phyloP scores from a whole-genome alignment of 2,888 invertebrate genomes.

The Chirona hameri region DNA sequence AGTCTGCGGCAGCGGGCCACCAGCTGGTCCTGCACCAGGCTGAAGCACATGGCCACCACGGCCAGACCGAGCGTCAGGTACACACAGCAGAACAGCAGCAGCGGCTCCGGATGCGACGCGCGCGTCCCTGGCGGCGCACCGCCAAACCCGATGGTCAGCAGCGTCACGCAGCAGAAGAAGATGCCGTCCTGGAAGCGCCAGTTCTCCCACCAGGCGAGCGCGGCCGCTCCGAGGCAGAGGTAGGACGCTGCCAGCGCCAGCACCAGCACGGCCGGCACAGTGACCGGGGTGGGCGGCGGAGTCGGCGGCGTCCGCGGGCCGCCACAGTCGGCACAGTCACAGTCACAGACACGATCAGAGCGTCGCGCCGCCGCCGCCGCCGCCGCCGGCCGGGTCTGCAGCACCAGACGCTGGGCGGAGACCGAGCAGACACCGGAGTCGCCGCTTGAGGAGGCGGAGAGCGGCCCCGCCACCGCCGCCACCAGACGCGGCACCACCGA shows the following conservation, averaged over 20 bases:
- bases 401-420: not conserved
- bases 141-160: conserved; percentile 77
- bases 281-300: too few species aligned
- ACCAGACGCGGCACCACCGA: not conserved
- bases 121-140: conserved; percentile 65
- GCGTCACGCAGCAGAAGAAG: conserved; percentile 78
- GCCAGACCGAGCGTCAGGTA: conserved; percentile 74
- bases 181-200: conserved; percentile 77
- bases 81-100: conserved; percentile 72
- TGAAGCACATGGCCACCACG: conserved; percentile 79
- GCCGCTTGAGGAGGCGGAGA: not conserved
- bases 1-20: conserved; percentile 67
- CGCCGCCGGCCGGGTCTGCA: not conserved
- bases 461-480: not conserved
- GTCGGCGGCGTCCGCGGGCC: too few species aligned
- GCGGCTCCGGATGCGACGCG: conserved; percentile 47
- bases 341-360: too few species aligned
- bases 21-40: conserved; percentile 75
- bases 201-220: conserved; percentile 74
- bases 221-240: conserved; percentile 69
- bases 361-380: not conserved
- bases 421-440: conserved; percentile 4
- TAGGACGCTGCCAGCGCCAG: conserved; percentile 66
- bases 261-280: conserved; percentile 61
- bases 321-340: too few species aligned